Base-by-base conservation (phyloP, 2,888 invertebrate genomes). In the Eumerus sabulonum region DNA sequence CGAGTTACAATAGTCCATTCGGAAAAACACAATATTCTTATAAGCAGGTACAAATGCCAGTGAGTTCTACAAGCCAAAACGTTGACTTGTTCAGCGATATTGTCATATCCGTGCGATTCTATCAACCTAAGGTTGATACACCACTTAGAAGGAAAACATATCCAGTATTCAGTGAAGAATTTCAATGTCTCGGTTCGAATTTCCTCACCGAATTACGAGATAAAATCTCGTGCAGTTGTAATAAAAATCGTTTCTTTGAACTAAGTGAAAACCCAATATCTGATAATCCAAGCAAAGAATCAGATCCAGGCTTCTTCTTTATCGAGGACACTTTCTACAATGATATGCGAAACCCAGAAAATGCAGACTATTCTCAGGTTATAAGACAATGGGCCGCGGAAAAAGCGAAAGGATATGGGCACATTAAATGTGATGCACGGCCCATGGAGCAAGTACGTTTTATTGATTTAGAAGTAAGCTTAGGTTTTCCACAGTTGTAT, bases 301-400 rank as follows among this genome's bases (percentile, higher is more conserved):
- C 83, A 9, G 85, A 89, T 83, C 86, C 95, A 0, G 93, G 92
- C 1, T 94, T 93, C 86, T 93, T 96, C 83, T 96, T 93, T 85
- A 94, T 97, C 63, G 92, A 94, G 82, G 92, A 92, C 81, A 92
- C 92, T 0, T 95, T 96, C 87, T 96, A 95, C 86, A 93, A 94
- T 85, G 96, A 97, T 85, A 90, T 89, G 82, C 90, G 94, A 1
- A 86, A 91, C 83, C 85, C 90, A 1, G 85, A 88, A 0, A 91
- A 92, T 73, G 87, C 90, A 40, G 94, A 96, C 85, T 94, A 94
- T 84, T 94, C 94, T 67, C 85, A 90, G 85, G 88, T 90, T 0
- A 91, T 94, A 44, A 88, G 90, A 5, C 85, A 91, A n/a, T 95
- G 94, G 94, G 91, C 91, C 9, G n/a, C 84, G 0, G 82, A 87